Percentiles rank a stretch among this genome's conserved stretches.
These are phyloP conservation scores for Oreochromis aureus DNA, from an alignment of 2,113 vertebrate genomes.

Conservation along the genomic window DNA sequence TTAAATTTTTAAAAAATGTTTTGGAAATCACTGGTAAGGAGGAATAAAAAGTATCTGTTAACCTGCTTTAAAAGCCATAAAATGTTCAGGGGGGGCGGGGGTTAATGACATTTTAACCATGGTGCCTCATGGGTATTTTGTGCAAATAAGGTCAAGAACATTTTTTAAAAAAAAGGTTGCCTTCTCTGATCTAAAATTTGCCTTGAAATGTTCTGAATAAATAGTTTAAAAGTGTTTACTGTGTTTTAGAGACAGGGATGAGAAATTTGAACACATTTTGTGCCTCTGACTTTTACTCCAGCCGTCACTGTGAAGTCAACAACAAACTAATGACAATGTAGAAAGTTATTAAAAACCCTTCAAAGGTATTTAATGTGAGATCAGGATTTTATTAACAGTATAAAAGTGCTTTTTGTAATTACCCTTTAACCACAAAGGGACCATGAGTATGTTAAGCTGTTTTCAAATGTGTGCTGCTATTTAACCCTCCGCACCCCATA, in stretches of 20 bases:
- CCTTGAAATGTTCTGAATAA: background rate
- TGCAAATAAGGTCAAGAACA: background rate
- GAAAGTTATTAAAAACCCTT: background rate
- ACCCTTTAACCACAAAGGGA: background rate
- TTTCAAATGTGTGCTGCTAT: background rate
- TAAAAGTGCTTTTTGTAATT: background rate
- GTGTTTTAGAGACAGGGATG: background rate
- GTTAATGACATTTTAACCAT: background rate
- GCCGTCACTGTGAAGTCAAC: background rate
- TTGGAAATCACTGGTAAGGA: background rate
- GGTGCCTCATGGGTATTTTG: background rate
- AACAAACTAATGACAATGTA: background rate
- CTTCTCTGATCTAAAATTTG: background rate
- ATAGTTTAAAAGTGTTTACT: background rate
- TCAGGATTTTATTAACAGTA: background rate
- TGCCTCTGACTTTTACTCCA: fast-evolving
- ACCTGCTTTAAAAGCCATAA: background rate
- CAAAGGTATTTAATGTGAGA: background rate
- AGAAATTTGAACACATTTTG: background rate
- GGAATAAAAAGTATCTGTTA: background rate
- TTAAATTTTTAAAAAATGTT: background rate
- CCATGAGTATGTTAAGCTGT: background rate
- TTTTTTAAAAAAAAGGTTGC: background rate
- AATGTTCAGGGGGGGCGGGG: background rate
- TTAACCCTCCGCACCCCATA: background rate